Evolutionary conservation across 1,140 invertebrate species (phyloP).

Genomic region (Pseudoatta argentina): DNA sequence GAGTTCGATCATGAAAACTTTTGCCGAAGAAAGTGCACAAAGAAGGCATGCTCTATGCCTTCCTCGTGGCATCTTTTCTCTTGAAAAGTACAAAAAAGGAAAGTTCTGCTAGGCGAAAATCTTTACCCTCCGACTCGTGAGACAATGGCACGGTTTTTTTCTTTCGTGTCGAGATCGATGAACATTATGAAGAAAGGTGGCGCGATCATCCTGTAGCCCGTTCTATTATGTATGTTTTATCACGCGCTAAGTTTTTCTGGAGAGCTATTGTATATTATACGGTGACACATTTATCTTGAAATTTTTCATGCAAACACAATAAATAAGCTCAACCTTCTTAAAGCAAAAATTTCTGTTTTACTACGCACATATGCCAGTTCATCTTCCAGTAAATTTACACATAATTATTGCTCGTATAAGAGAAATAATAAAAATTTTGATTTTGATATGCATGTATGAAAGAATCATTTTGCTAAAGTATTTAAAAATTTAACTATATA

Average conservation of each 20-base stretch:
- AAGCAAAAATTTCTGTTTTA: background rate
- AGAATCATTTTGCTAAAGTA: no score
- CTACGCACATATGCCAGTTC: background rate
- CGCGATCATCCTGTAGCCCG: slow-evolving; percentile 37
- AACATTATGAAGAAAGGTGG: slow-evolving; percentile 44
- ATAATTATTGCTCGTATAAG: background rate
- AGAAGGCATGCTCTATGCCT: slow-evolving; percentile 32
- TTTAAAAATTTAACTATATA: no score
- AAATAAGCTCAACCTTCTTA: slow-evolving; percentile 10
- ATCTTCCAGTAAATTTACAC: background rate
- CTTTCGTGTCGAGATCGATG: slow-evolving; percentile 46
- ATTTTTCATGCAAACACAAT: slow-evolving; percentile 9
- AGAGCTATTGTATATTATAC: slow-evolving; percentile 13
- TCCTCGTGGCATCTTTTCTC: slow-evolving; percentile 5
- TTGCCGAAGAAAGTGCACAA: slow-evolving; percentile 7
- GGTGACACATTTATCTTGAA: slow-evolving; percentile 37
- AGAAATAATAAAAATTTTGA: background rate
- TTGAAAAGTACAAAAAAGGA: slow-evolving; percentile 40
- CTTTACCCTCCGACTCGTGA: slow-evolving; percentile 53
- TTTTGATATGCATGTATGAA: background rate
- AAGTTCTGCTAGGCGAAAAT: slow-evolving; percentile 50
- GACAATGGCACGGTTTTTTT: slow-evolving; percentile 51
- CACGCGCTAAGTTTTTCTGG: slow-evolving; percentile 41
- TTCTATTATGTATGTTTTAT: slow-evolving; percentile 50
- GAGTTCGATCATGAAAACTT: slow-evolving; percentile 54